Base-by-base conservation (phyloP, 2,888 invertebrate species). In the Nephrocerus scutellatus region DNA sequence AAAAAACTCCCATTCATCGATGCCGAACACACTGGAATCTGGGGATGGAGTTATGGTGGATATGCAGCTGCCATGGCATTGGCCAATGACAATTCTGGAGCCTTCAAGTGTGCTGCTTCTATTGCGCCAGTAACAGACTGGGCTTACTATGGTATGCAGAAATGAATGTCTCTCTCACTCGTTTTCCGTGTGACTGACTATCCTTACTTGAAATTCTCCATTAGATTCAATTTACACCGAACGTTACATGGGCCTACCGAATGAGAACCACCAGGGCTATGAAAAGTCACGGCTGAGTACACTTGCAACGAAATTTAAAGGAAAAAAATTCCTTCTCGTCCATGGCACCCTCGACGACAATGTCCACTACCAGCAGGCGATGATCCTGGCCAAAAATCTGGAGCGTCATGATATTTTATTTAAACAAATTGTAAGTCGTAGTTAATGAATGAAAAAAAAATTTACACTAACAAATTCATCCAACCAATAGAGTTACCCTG, bases 1-100 rank as follows among this genome's bases (percentile, higher is more conserved):
- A 62, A 79, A 32, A 73, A 72, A 34, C 70, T 79, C 12, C 62
- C 74, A 2, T 93, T 80, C 69, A 77, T 96, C 43, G 92, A 95
- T 70, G 67, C 72, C 4, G 75, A 77, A 34, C 80, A 83, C 53
- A 85, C 89, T 0, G 93, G 88, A 30, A 92, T 97, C 56, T 96
- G 93, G 93, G 97, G 97, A 37, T 96, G 95, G 96, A 93, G 93
- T 54, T 97, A 96, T 68, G 97, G 97, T 10, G 97, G 96, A 2
- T 96, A 90, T 68, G 87, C 90, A 1, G 79, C 93, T 2, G 86
- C 87, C 5, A 81, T 91, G 72, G 86, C 84, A 3, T 72, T 96
- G 44, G 90, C 89, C 1, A 77, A 76, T 29, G 91, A 92, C 48
- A 70, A 69, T 1, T 72, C 75, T 0, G 71, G 74, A 30, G 79